Evolutionary conservation across 2,888 invertebrate species (phyloP).

Genomic region (Cataglyphis rosenhaueri): DNA sequence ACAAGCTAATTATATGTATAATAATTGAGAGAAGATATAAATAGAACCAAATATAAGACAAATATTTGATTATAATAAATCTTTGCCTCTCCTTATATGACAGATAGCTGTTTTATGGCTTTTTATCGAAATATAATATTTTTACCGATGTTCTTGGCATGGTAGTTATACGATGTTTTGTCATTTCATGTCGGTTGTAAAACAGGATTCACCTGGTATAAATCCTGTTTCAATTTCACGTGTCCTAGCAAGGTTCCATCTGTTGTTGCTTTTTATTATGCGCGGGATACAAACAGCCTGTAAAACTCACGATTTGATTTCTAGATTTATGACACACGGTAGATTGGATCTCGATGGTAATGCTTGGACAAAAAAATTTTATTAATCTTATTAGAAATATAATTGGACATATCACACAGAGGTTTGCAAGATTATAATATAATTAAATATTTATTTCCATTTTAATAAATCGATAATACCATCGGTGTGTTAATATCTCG

Average conservation of each 20-base stretch:
- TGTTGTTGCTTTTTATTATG: slow-evolving; percentile 45
- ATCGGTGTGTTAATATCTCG: background rate
- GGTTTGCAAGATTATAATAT: background rate
- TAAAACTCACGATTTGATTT: slow-evolving; percentile 45
- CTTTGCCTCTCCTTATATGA: background rate
- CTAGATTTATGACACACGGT: slow-evolving; percentile 21
- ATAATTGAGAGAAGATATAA: background rate
- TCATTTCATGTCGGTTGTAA: slow-evolving; percentile 30
- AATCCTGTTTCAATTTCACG: slow-evolving; percentile 40
- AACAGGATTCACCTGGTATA: slow-evolving; percentile 25
- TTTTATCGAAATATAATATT: slow-evolving; percentile 20
- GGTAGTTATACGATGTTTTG: background rate
- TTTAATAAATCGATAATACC: background rate
- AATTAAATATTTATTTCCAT: background rate
- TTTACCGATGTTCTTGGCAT: background rate
- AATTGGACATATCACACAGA: background rate
- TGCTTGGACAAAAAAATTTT: slow-evolving; percentile 12
- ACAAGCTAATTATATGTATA: background rate
- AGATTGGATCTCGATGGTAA: slow-evolving; percentile 5
- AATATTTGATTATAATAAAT: background rate
- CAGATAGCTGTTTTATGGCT: background rate
- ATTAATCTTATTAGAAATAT: background rate
- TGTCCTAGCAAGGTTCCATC: slow-evolving; percentile 23
- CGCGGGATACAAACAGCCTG: slow-evolving; percentile 26
- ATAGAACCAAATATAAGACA: background rate